A percentile compares a stretch with the other conserved stretches of the same genome.
Evolutionary conservation across 2,888 invertebrate species (phyloP).

Genomic region (Thereva nobilitata): DNA sequence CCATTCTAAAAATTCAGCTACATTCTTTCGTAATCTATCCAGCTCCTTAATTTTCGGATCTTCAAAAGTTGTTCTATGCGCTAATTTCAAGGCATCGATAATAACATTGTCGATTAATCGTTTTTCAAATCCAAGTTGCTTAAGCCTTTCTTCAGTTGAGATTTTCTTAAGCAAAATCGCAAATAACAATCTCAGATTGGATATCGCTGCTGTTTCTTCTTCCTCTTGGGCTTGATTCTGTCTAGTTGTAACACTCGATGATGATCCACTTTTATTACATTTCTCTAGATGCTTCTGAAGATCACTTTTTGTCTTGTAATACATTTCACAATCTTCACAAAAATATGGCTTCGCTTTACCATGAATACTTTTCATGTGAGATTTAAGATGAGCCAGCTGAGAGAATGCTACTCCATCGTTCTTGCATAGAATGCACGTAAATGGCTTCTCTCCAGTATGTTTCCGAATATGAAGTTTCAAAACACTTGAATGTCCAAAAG

Average conservation of each 20-base stretch:
- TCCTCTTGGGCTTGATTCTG: constrained; percentile 36
- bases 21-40: constrained; percentile 72
- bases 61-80: constrained; percentile 70
- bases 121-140: constrained; percentile 75
- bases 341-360: constrained; percentile 77
- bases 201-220: constrained; percentile 57
- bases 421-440: constrained; percentile 69
- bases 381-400: constrained; percentile 84
- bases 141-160: constrained; percentile 76
- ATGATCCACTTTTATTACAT: constrained; percentile 52
- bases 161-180: constrained; percentile 83
- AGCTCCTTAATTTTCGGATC: constrained; percentile 64
- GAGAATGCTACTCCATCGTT: constrained; percentile 71
- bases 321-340: constrained; percentile 72
- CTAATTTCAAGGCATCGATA: constrained; percentile 74
- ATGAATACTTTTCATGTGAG: constrained; percentile 85
- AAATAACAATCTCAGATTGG: constrained; percentile 76
- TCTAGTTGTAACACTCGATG: constrained; percentile 29
- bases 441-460: constrained; percentile 86
- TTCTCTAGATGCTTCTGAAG: constrained; percentile 67
- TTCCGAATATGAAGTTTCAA: constrained; percentile 80
- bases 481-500: constrained; percentile 84
- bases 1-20: constrained; percentile 77
- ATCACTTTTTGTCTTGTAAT: constrained; percentile 76
- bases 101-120: constrained; percentile 79